Evolutionary conservation across 2,888 invertebrate species (phyloP).

Genomic region (Neocrepidodera transversa): DNA sequence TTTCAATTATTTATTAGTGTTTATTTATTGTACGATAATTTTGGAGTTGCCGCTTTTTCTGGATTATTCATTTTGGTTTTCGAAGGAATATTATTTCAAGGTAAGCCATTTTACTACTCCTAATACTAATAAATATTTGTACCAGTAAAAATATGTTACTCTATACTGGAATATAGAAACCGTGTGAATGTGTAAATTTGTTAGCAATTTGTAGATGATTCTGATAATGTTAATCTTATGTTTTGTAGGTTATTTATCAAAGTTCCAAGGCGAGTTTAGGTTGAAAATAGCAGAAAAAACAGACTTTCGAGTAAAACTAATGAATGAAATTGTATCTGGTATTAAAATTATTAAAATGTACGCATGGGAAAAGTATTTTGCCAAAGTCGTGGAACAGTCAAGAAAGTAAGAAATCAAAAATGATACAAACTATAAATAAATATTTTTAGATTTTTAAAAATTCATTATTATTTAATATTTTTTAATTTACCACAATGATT

Average conservation of each 20-base stretch:
- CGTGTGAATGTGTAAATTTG: too few species aligned
- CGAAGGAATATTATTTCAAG: conserved; percentile 64
- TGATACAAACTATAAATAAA: too few species aligned
- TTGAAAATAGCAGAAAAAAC: conserved; percentile 63
- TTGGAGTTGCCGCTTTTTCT: conserved; percentile 66
- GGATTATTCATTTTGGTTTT: conserved; percentile 68
- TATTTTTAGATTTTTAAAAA: too few species aligned
- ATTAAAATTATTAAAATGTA: conserved; percentile 83
- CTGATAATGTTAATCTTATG: not conserved
- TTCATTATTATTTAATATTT: too few species aligned
- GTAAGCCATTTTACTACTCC: conserved; percentile 47
- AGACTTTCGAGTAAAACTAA: conserved; percentile 72
- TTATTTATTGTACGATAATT: conserved; percentile 65
- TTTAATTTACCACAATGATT: too few species aligned
- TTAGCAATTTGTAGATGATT: too few species aligned
- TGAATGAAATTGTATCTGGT: conserved; percentile 77
- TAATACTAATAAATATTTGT: not conserved
- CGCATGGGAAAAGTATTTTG: conserved; percentile 78
- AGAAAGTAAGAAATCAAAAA: conserved; percentile 66
- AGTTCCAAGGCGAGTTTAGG: conserved; percentile 58
- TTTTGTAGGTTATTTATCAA: conserved; percentile 58
- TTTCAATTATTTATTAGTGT: conserved; percentile 72
- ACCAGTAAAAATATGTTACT: too few species aligned
- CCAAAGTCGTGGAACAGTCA: conserved; percentile 66
- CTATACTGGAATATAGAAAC: too few species aligned